Evolutionary conservation across 1,140 invertebrate genomes (phyloP).

Genomic region (Delia radicum): DNA sequence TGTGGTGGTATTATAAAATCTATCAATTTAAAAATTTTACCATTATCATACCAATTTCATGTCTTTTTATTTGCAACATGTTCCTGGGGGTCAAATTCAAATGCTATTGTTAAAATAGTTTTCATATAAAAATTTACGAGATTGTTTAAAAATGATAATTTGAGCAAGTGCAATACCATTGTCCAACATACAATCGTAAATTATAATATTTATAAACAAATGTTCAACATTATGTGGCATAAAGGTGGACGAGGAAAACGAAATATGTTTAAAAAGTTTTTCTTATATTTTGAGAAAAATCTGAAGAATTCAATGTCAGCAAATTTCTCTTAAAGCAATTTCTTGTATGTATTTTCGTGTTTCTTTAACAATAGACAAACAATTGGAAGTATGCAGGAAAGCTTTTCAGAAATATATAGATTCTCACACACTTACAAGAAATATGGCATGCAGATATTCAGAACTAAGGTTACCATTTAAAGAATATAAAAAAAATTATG

Average conservation of each 20-base stretch:
- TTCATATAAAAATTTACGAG: conserved; percentile 1
- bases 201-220: conserved; percentile 14
- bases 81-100: not conserved
- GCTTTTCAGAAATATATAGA: not conserved
- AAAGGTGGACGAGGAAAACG: not conserved
- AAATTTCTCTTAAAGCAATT: conserved; percentile 5
- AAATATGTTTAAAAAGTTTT: not conserved
- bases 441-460: too few species aligned
- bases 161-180: conserved; percentile 2
- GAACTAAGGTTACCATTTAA: too few species aligned
- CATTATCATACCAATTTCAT: not conserved
- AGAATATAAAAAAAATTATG: too few species aligned
- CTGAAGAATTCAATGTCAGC: conserved; percentile 18
- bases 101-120: not conserved
- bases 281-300: not conserved
- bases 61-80: not conserved
- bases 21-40: not conserved
- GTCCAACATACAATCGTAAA: conserved; percentile 15
- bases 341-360: not conserved
- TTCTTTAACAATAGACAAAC: conserved; percentile 18
- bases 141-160: conserved; percentile 19
- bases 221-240: not conserved
- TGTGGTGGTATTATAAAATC: not conserved
- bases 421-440: not conserved
- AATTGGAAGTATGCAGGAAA: not conserved